phyloP scores from a whole-genome alignment of 2,113 vertebrate genomes.

The Pelecanus crispus region DNA sequence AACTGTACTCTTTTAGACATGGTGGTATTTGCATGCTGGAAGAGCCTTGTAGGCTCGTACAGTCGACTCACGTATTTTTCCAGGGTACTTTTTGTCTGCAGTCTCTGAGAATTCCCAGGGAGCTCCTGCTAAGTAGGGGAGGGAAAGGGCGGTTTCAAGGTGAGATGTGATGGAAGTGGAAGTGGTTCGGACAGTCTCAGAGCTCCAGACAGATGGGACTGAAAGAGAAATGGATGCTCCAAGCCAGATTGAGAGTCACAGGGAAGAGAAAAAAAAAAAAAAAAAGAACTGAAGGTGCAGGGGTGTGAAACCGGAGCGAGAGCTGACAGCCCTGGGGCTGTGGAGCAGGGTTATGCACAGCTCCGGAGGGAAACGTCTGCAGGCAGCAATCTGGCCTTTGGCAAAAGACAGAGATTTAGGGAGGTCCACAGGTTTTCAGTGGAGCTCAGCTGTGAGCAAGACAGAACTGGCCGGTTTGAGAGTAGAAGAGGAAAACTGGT shows the following conservation, averaged over 20 bases:
- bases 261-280: neutral
- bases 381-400: neutral
- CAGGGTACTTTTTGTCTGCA: neutral
- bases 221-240: neutral
- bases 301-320: neutral
- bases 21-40: neutral
- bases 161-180: neutral
- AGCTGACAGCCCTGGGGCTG: neutral
- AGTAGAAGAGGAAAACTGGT: neutral
- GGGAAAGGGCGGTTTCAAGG: neutral
- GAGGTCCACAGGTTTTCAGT: neutral
- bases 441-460: neutral
- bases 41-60: neutral
- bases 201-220: neutral
- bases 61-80: neutral
- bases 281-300: neutral
- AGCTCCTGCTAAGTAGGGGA: neutral
- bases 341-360: neutral
- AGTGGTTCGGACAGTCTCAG: neutral
- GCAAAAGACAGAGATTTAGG: neutral
- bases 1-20: neutral
- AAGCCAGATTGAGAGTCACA: neutral
- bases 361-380: neutral
- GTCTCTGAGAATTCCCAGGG: constrained; percentile 12
- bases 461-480: neutral